Conservation (phyloP, 2,888 invertebrate genomes). For the Auanema freiburgensis region DNA sequence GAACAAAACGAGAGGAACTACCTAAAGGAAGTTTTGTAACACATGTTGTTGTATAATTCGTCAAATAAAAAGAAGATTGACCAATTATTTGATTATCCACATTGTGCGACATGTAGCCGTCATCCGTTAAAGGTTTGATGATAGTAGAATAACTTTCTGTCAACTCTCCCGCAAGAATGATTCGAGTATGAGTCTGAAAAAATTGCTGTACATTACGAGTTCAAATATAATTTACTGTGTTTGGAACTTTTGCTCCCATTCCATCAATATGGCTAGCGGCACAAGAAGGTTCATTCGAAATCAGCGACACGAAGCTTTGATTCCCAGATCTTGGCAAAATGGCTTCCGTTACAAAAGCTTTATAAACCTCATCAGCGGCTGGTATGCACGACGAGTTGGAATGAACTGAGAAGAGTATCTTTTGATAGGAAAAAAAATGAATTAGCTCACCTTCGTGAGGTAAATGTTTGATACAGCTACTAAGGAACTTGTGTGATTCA, state of each 20-base stretch:
- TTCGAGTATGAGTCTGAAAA: slow-evolving; percentile 30
- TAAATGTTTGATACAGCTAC: slow-evolving; percentile 12
- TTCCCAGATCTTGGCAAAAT: too few relatives aligned
- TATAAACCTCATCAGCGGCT: too few relatives aligned
- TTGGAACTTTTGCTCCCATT: background rate
- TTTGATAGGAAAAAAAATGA: background rate
- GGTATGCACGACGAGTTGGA: too few relatives aligned
- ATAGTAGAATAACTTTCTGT: slow-evolving; percentile 29
- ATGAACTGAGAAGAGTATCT: too few relatives aligned
- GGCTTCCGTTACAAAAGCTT: too few relatives aligned
- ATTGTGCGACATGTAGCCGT: slow-evolving; percentile 25
- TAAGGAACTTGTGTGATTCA: slow-evolving; percentile 11
- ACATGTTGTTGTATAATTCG: slow-evolving; percentile 36
- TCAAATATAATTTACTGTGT: background rate
- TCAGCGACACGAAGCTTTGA: too few relatives aligned
- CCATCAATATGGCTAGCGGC: background rate
- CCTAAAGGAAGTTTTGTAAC: slow-evolving; percentile 30
- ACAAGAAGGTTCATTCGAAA: too few relatives aligned
- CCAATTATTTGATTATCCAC: slow-evolving; percentile 37
- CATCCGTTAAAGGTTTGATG: slow-evolving; percentile 21
- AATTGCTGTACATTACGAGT: background rate
- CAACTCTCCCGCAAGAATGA: slow-evolving; percentile 27
- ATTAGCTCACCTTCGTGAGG: background rate
- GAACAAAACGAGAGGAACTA: background rate
- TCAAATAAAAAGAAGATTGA: slow-evolving; percentile 27